Conservation (phyloP, 2,888 invertebrate species). For the Phyllotreta cruciferae region DNA sequence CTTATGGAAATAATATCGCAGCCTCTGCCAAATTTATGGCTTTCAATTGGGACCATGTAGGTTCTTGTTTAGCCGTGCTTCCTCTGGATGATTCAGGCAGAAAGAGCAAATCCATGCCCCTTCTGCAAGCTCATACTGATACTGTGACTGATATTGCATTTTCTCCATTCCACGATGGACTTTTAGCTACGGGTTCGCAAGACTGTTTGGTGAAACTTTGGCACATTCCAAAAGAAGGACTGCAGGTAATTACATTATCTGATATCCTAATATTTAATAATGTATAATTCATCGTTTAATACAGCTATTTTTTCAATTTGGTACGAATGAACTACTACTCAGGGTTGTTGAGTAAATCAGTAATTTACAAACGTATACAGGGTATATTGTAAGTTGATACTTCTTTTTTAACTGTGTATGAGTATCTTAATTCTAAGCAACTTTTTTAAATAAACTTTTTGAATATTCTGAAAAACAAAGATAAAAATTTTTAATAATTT, state of each 20-base stretch:
- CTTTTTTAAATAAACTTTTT: too few species aligned
- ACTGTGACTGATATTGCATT: slow-evolving; percentile 95
- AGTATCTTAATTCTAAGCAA: too few species aligned
- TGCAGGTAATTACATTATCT: slow-evolving; percentile 54
- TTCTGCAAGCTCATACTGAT: slow-evolving; percentile 86
- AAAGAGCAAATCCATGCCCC: slow-evolving; percentile 86
- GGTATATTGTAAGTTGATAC: too few species aligned
- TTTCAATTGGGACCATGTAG: slow-evolving; percentile 93
- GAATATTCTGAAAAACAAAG: too few species aligned
- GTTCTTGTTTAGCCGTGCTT: slow-evolving; percentile 88
- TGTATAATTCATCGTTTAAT: too few species aligned
- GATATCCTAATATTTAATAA: background rate
- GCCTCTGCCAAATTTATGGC: slow-evolving; percentile 94
- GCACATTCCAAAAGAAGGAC: slow-evolving; percentile 84
- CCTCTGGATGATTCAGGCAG: slow-evolving; percentile 89
- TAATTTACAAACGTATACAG: too few species aligned
- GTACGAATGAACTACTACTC: too few species aligned
- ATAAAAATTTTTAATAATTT: too few species aligned
- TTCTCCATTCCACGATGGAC: slow-evolving; percentile 93
- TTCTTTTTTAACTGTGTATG: too few species aligned
- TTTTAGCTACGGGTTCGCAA: slow-evolving; percentile 89
- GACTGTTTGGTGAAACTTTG: slow-evolving; percentile 90
- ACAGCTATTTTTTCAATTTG: too few species aligned
- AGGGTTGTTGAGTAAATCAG: too few species aligned
- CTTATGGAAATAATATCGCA: slow-evolving; percentile 94